Conservation (phyloP, 1,140 invertebrate genomes). For the Orussus abietinus region DNA sequence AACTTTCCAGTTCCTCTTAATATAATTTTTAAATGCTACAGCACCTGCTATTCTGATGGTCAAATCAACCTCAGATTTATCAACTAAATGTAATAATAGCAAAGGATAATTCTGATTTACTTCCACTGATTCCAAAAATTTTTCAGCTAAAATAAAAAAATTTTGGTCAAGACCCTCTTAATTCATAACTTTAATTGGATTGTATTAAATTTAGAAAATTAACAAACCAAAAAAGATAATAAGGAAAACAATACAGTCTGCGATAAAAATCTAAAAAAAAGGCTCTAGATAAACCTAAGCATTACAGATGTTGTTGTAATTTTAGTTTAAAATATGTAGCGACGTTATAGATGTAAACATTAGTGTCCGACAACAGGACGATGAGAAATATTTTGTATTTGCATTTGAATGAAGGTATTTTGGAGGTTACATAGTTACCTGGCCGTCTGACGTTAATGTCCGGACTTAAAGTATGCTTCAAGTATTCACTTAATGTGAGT, state of each 20-base stretch:
- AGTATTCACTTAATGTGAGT: constrained; percentile 72
- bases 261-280: constrained; percentile 1
- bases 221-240: constrained; percentile 9
- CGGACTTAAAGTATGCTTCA: constrained; percentile 85
- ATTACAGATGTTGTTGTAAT: constrained; percentile 7
- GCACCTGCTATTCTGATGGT: constrained; percentile 83
- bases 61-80: constrained; percentile 72
- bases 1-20: constrained; percentile 92
- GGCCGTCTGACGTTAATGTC: constrained; percentile 76
- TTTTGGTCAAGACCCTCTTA: constrained; percentile 6
- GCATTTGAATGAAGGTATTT: too few relatives aligned
- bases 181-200: constrained; percentile 3
- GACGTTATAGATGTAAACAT: constrained; percentile 9
- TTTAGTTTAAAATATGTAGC: constrained; percentile 7
- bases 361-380: too few relatives aligned
- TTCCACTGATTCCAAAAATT: constrained; percentile 87
- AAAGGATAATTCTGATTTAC: constrained; percentile 87
- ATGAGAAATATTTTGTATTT: too few relatives aligned
- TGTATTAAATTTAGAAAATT: background rate
- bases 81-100: constrained; percentile 78
- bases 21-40: constrained; percentile 94
- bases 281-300: constrained; percentile 6
- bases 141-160: constrained; percentile 72
- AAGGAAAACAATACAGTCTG: constrained; percentile 1
- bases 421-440: constrained; percentile 62